phyloP scores from a whole-genome alignment of 2,113 vertebrate species.

The Gracilinanus agilis region DNA sequence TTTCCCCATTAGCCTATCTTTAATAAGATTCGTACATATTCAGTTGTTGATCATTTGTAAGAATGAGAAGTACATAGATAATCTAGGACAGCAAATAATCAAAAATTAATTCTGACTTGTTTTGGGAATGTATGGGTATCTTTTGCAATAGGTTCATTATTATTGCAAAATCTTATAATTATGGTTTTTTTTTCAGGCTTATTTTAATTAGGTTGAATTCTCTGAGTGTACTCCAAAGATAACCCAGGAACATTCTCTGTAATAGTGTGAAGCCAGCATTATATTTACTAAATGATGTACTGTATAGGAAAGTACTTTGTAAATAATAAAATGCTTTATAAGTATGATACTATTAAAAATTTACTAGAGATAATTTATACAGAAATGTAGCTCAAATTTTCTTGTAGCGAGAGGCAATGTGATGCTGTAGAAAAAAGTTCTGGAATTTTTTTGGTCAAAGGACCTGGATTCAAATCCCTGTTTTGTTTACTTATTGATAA shows the following conservation, averaged over 20 bases:
- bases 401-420: background rate
- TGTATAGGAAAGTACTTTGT: background rate
- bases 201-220: background rate
- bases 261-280: background rate
- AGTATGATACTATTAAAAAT: background rate
- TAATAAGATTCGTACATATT: background rate
- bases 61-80: background rate
- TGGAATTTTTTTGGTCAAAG: background rate
- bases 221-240: background rate
- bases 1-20: too few species aligned
- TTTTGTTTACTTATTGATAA: background rate
- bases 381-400: background rate
- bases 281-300: background rate
- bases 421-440: background rate
- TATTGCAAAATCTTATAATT: background rate
- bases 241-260: background rate
- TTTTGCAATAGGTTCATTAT: slow-evolving; percentile 11
- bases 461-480: background rate
- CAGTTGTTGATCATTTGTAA: background rate
- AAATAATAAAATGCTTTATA: background rate
- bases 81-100: background rate
- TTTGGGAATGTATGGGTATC: slow-evolving; percentile 9
- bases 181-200: background rate
- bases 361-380: background rate
- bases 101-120: slow-evolving; percentile 1